Percentiles rank a stretch among this genome's conserved stretches.
Evolutionary conservation across 2,113 vertebrate genomes (phyloP).

Genomic region (Oreochromis tanganicae): DNA sequence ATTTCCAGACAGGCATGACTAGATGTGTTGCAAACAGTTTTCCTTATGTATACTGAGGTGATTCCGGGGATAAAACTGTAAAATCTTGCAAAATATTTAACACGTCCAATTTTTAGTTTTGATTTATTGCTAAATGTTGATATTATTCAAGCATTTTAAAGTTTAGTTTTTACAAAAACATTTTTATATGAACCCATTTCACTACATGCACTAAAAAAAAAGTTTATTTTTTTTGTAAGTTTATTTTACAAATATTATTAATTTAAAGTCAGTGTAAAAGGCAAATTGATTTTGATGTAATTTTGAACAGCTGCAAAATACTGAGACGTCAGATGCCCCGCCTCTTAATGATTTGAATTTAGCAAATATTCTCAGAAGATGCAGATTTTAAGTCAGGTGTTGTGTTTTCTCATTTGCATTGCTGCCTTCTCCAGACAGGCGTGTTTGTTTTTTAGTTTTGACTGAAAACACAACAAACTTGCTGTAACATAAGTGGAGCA

Average conservation of each 20-base stretch:
- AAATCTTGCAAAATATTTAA: no score
- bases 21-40: no score
- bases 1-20: no score
- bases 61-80: no score
- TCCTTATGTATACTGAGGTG: no score
- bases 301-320: neutral
- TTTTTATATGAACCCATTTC: neutral
- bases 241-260: neutral
- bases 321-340: neutral
- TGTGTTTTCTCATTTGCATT: neutral
- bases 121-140: neutral
- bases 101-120: neutral
- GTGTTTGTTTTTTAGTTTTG: neutral
- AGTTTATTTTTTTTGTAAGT: no score
- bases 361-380: no score
- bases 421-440: neutral
- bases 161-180: neutral
- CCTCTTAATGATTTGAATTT: accelerated
- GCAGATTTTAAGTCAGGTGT: no score
- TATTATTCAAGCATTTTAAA: neutral
- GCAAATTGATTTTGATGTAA: accelerated
- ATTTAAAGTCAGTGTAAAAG: neutral
- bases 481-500: neutral
- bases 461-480: neutral
- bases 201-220: neutral